Evolutionary conservation across 2,113 vertebrate genomes (phyloP).

Genomic region (Amphiprion percula): DNA sequence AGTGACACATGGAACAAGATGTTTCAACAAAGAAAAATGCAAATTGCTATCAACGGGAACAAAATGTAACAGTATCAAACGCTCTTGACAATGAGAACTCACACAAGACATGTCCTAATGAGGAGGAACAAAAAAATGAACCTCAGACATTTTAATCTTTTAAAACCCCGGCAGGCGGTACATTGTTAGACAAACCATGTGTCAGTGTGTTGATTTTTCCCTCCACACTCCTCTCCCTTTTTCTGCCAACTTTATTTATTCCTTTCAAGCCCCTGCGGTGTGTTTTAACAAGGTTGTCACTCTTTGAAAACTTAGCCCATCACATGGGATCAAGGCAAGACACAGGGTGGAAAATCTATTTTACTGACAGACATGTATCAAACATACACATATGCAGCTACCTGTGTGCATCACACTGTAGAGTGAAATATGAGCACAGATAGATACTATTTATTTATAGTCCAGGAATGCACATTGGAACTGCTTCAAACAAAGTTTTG

Average conservation of each 20-base stretch:
- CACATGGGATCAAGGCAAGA: slow-evolving; percentile 57
- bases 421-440: not conserved
- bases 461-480: not conserved
- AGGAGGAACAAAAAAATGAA: slow-evolving; percentile 75
- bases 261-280: slow-evolving; percentile 62
- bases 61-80: slow-evolving; percentile 81
- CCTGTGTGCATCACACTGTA: not conserved
- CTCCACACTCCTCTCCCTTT: slow-evolving; percentile 36
- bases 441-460: not conserved
- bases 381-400: not conserved
- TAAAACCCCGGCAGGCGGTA: slow-evolving; percentile 78
- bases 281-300: slow-evolving; percentile 76
- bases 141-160: slow-evolving; percentile 82
- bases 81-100: slow-evolving; percentile 80
- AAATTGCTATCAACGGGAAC: slow-evolving; percentile 78
- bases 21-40: slow-evolving; percentile 81
- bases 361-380: slow-evolving; percentile 15
- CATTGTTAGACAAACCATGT: slow-evolving; percentile 82
- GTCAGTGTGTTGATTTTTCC: slow-evolving; percentile 76
- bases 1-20: slow-evolving; percentile 78
- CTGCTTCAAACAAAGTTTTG: not conserved
- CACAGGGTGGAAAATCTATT: not conserved
- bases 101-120: slow-evolving; percentile 81
- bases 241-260: slow-evolving; percentile 75
- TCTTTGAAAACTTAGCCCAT: slow-evolving; percentile 78